Evolutionary conservation across 2,797 vertebrate genomes (phyloP).

Genomic region (Pantherophis alleghaniensis): DNA sequence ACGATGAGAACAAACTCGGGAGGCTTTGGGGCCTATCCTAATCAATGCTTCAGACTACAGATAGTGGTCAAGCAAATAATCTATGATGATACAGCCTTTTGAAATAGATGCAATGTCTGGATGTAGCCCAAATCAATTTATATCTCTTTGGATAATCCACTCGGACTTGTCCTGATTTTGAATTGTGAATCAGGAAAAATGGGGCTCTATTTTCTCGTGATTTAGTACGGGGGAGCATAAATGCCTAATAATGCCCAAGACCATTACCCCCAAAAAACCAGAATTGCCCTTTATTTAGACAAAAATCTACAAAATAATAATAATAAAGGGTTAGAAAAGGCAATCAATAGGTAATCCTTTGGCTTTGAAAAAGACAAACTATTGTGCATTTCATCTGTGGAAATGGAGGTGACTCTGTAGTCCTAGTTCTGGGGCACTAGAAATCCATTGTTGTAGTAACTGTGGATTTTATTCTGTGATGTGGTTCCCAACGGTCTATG

Average conservation of each 20-base stretch:
- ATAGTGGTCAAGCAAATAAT: not conserved
- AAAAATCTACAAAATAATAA: not conserved
- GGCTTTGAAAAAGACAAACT: too few species aligned
- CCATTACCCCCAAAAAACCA: too few species aligned
- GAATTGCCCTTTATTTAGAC: not conserved
- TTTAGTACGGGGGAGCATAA: not conserved
- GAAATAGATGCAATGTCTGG: not conserved
- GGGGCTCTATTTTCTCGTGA: not conserved
- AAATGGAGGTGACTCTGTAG: too few species aligned
- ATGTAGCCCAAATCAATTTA: not conserved
- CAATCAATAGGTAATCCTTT: too few species aligned
- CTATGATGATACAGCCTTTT: slow-evolving; percentile 1
- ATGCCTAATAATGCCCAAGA: not conserved
- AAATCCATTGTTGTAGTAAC: too few species aligned
- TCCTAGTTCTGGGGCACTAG: too few species aligned
- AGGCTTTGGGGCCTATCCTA: not conserved
- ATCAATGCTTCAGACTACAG: slow-evolving; percentile 9
- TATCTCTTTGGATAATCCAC: not conserved
- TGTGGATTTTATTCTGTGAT: too few species aligned
- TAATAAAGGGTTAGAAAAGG: too few species aligned
- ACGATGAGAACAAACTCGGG: slow-evolving; percentile 12
- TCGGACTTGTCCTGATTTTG: not conserved
- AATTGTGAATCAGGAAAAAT: not conserved
- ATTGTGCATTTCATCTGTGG: too few species aligned
- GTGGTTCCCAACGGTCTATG: too few species aligned